phyloP scores from a whole-genome alignment of 1,140 invertebrate genomes.

The Himalopsyche phryganea region DNA sequence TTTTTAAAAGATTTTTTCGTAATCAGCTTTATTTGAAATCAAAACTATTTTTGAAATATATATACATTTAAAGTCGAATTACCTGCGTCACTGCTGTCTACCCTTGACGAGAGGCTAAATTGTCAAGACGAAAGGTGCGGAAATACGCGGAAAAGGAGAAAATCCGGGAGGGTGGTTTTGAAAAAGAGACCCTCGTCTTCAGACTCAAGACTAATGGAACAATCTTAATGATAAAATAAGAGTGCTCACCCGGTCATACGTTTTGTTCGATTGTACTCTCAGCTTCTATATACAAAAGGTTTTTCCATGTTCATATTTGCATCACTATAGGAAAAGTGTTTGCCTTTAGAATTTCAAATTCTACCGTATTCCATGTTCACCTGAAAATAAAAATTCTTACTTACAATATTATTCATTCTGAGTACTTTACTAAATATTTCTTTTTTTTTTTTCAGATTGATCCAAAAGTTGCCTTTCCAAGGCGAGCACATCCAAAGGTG shows the following conservation, averaged over 20 bases:
- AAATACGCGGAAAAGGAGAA: conserved; percentile 4
- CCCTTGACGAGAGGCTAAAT: conserved; percentile 17
- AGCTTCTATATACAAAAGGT: background rate
- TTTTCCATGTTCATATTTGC: too few species aligned
- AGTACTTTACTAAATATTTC: too few species aligned
- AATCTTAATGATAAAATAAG: conserved; percentile 27
- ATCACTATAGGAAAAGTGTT: too few species aligned
- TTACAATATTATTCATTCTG: background rate
- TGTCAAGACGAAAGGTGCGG: conserved; percentile 24
- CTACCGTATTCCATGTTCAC: too few species aligned
- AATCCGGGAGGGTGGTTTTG: conserved; percentile 8
- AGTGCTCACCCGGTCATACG: background rate
- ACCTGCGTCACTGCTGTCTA: background rate
- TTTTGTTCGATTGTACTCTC: background rate
- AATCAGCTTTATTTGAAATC: too few species aligned
- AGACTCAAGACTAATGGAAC: conserved; percentile 25
- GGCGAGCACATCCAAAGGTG: conserved; percentile 98
- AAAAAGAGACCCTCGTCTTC: conserved; percentile 17
- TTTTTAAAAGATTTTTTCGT: too few species aligned
- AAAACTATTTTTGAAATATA: too few species aligned
- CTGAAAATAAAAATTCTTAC: too few species aligned
- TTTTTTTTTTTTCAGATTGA: conserved; percentile 84
- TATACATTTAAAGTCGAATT: too few species aligned
- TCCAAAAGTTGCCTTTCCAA: conserved; percentile 98
- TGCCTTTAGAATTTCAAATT: too few species aligned